Evolutionary conservation across 2,797 vertebrate genomes (phyloP), one percentile per base, ranked within the genome.

Genomic region (Bovichtus variegatus): DNA sequence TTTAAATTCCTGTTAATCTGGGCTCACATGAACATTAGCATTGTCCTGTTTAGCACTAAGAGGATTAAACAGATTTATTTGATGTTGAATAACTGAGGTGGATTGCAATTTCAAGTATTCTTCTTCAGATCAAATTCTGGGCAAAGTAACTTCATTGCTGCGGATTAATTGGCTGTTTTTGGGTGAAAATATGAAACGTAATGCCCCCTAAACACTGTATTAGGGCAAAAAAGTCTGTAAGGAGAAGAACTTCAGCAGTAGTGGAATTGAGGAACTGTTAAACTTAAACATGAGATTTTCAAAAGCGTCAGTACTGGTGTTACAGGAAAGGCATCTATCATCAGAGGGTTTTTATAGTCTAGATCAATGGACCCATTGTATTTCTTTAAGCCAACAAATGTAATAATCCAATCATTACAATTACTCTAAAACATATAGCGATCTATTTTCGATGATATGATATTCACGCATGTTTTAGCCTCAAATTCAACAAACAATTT

Each of bases 1-100:
- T 82, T 81, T 86, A 84, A 83, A 88, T 88, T 76, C 47, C 67
- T 47, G 60, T 78, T 91, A 90, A 91, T 91, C 85, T 82, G 72
- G 50, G 53, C 53, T 71, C 68, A 57, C 58, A 50, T 83, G 59
- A 82, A 86, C 79, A 89, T 91, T 87, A 87, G 76, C 77, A 63
- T 87, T 83, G 83, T 84, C 21, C 59, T 64, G 25, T 71, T 72
- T 16, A 40, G 1, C 29, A 44, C 36, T 63, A 64, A 62, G 40
- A 87, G 70, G 83, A 88, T 90, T 88, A 81, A 82, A 71, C 6
- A 0, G 40, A 61, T 59, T 5, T 44, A 49, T 82, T 67, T 63
- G 25, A 71, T 70, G 58, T 40, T 49, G 36, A 71, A 66, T 63
- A 71, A 34, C 29, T 15, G 46, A 62, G 21, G 54, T 51, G 7